Evolutionary conservation across 2,797 vertebrate species (phyloP).

Genomic region (Benthosema pterotum): DNA sequence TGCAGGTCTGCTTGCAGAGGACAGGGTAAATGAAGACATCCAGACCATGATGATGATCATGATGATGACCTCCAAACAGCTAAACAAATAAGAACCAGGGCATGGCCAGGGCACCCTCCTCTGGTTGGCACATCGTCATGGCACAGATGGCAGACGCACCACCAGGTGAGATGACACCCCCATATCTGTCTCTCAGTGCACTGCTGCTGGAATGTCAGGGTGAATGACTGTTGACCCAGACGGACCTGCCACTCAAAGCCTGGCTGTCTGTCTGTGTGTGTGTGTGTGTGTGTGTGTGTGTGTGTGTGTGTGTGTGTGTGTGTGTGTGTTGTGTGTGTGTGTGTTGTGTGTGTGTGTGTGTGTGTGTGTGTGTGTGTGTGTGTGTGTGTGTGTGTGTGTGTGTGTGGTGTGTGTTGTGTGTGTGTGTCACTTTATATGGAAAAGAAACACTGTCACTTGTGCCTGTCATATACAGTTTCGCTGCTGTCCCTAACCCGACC

Average conservation of each 20-base stretch:
- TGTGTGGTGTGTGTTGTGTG: conserved; percentile 23
- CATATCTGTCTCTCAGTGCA: conserved; percentile 46
- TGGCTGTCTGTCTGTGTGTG: conserved; percentile 28
- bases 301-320: conserved; percentile 12
- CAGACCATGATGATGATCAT: too few species aligned
- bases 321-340: not conserved
- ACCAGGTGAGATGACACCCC: conserved; percentile 75
- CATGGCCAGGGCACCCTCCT: too few species aligned
- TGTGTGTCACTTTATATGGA: conserved; percentile 15
- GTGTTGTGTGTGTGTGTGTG: not conserved
- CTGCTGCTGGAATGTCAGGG: conserved; percentile 65
- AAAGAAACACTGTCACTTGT: too few species aligned
- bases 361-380: conserved; percentile 4
- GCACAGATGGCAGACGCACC: too few species aligned
- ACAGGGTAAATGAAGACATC: too few species aligned
- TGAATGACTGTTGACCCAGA: conserved; percentile 78
- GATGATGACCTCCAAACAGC: too few species aligned
- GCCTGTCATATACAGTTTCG: too few species aligned
- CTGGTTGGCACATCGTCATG: too few species aligned
- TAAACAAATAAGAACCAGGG: too few species aligned
- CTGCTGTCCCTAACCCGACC: too few species aligned
- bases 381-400: conserved; percentile 27
- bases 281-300: conserved; percentile 41
- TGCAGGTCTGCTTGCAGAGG: too few species aligned
- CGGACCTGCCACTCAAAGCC: conserved; percentile 73